Evolutionary conservation across 1,140 invertebrate genomes (phyloP).

Genomic region (Yoshiicerus persimilis): DNA sequence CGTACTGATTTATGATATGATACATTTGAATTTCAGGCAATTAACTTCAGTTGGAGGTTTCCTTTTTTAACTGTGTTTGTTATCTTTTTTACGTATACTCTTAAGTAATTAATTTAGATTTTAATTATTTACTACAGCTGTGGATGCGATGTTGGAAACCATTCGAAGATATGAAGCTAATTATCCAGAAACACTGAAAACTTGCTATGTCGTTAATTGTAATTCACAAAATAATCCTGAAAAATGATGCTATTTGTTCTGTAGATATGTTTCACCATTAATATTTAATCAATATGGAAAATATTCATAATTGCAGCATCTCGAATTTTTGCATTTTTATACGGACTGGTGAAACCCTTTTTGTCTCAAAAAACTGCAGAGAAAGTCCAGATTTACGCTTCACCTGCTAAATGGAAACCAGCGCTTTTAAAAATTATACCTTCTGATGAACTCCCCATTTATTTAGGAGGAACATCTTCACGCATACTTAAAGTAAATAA

Average conservation of each 20-base stretch:
- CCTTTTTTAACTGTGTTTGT: neutral
- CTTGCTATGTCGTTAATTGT: neutral
- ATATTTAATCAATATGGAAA: neutral
- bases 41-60: constrained; percentile 32
- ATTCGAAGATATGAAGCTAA: constrained; percentile 9
- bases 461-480: constrained; percentile 72
- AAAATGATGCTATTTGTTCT: neutral
- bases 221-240: neutral
- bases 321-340: constrained; percentile 58
- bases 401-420: constrained; percentile 73
- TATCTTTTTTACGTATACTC: neutral
- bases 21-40: constrained; percentile 25
- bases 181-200: neutral
- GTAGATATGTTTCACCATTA: neutral
- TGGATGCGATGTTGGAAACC: neutral
- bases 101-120: neutral
- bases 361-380: constrained; percentile 84
- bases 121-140: neutral
- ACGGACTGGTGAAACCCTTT: constrained; percentile 81
- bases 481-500: constrained; percentile 4
- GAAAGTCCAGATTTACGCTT: constrained; percentile 83
- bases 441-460: constrained; percentile 72
- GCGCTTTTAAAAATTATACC: constrained; percentile 67
- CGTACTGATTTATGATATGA: constrained; percentile 29
- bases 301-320: neutral